Base-by-base conservation (phyloP, 2,113 vertebrate species). In the Chaetops frenatus region DNA sequence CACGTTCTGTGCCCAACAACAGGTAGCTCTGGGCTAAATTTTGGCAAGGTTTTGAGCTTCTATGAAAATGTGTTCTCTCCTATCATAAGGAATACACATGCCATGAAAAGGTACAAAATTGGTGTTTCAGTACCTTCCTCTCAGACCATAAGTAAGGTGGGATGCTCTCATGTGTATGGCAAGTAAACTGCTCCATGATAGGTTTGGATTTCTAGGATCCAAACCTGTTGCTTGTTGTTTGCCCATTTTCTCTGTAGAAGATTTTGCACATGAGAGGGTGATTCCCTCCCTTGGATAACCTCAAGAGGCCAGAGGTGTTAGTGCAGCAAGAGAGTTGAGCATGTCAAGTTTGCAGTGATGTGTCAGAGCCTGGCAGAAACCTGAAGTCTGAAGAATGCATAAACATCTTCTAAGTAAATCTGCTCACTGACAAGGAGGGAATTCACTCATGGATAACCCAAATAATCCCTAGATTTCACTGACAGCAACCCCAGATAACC, bases 1-100 rank as follows among this genome's bases (percentile, higher is more conserved):
- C 1, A 2, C 0, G 0, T 24, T 51, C 33, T 60, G 0, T 4
- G 23, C 12, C 6, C 29, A 1, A 2, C 15, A 40, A 25, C 13
- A 65, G 38, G 6, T 18, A 31, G 17, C 23, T 65, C 50, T 61
- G 24, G 50, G n/a, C 50, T 78, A 54, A 66, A 35, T 29, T 42
- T 81, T 23, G 11, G 17, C 6, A 28, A 65, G 25, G 11, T 56
- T 71, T 91, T 14, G 40, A 22, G 25, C 47, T 54, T 18, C n/a
- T 19, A 1, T 2, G 3, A 25, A 61, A 83, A 33, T 7, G 33
- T 66, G 2, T 28, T 73, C 44, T 57, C 2, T 29, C 40, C 17
- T 10, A 15, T 36, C 9, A 8, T 12, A 33, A 64, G 22, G 17
- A 42, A 51, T 53, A 8, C 8, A 10, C 3, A 24, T 50, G 4